These are phyloP conservation scores for Drosophila bifasciata DNA, from an alignment of 1,140 invertebrate species.

Conservation along the genomic window DNA sequence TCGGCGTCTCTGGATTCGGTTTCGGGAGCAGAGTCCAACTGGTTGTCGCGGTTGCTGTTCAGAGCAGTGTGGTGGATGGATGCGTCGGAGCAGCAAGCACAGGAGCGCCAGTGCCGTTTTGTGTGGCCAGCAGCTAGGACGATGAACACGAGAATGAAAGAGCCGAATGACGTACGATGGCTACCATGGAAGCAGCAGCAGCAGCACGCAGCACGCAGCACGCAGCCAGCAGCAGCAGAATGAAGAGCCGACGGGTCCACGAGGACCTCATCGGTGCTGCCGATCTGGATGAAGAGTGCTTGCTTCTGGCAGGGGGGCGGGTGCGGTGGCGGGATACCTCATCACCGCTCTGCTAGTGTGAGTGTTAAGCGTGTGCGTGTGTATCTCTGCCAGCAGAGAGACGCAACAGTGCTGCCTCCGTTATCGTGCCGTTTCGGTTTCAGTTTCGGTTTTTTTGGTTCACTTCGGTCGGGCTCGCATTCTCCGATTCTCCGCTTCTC, in stretches of 20 bases:
- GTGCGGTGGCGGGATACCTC: conserved; percentile 34
- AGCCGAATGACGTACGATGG: conserved; percentile 24
- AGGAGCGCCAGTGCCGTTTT: conserved; percentile 38
- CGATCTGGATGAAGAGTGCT: no score
- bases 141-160: conserved; percentile 71
- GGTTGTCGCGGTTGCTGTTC: conserved; percentile 70
- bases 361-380: conserved; percentile 64
- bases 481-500: no score
- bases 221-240: conserved; percentile 5
- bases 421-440: conserved; percentile 26
- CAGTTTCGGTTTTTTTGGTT: conserved; percentile 10
- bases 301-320: no score
- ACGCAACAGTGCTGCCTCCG: conserved; percentile 25
- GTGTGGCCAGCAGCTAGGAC: conserved; percentile 73
- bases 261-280: conserved; percentile 13
- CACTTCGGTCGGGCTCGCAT: background rate
- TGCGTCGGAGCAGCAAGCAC: conserved; percentile 30
- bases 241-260: background rate
- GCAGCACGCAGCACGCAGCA: conserved; percentile 10
- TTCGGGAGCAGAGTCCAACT: conserved; percentile 64
- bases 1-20: conserved; percentile 18
- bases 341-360: conserved; percentile 49
- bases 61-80: conserved; percentile 54
- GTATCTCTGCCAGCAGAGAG: conserved; percentile 43
- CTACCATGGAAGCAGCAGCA: conserved; percentile 8